A percentile compares a stretch with the other conserved stretches of the same genome.
These are phyloP conservation scores for Centrocercus urophasianus DNA, from an alignment of 2,113 vertebrate species.

Conservation along the genomic window DNA sequence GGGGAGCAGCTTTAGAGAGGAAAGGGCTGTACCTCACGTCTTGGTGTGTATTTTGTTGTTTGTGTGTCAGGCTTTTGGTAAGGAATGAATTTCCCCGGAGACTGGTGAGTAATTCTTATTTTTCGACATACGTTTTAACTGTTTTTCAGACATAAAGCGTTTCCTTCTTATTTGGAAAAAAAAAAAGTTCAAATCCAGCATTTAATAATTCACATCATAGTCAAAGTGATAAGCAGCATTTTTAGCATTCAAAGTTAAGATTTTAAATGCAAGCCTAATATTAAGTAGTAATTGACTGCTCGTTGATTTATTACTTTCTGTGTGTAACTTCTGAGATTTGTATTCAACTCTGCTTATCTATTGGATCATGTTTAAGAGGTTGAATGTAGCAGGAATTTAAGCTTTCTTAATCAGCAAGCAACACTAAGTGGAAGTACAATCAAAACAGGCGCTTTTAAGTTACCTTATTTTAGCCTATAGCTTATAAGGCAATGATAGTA, in stretches of 20 bases:
- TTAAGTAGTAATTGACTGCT: not conserved
- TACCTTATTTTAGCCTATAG: not conserved
- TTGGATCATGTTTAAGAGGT: not conserved
- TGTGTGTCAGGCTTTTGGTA: conserved; percentile 3
- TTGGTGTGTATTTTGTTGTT: not conserved
- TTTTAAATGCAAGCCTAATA: not conserved
- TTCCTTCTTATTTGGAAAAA: not conserved
- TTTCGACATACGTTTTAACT: conserved; percentile 2
- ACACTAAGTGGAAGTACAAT: not conserved
- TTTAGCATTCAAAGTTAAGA: not conserved
- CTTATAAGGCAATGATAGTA: not conserved
- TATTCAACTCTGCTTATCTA: not conserved
- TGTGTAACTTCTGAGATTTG: not conserved
- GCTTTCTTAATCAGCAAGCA: not conserved
- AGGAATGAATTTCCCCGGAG: conserved; percentile 40
- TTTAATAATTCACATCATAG: not conserved
- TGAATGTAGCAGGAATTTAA: not conserved
- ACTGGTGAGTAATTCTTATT: conserved; percentile 73
- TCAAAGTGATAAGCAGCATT: not conserved
- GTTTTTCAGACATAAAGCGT: not conserved
- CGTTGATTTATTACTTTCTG: not conserved
- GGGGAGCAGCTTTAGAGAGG: conserved; percentile 58
- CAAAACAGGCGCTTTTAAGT: not conserved
- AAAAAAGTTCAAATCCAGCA: not conserved
- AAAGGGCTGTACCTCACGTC: conserved; percentile 10